Evolutionary conservation across 2,888 invertebrate genomes (phyloP).

Genomic region (Agrochola litura): DNA sequence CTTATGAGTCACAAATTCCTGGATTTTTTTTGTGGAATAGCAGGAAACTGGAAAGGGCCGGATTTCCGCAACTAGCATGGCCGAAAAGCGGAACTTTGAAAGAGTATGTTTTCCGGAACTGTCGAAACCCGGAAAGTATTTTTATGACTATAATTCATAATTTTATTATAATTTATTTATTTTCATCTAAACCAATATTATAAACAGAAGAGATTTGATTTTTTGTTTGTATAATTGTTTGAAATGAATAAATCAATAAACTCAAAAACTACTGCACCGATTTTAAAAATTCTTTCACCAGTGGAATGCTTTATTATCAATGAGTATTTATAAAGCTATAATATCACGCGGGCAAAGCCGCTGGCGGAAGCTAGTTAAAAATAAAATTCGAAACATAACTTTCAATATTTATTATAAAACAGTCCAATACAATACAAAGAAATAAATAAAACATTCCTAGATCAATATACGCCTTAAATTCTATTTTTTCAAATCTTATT

Average conservation of each 20-base stretch:
- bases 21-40: not conserved
- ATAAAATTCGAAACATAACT: slow-evolving; percentile 43
- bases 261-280: too few species aligned
- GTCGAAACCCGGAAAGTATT: not conserved
- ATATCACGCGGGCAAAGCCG: too few species aligned
- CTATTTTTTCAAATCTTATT: slow-evolving; percentile 4
- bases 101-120: not conserved
- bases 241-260: too few species aligned
- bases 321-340: too few species aligned
- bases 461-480: slow-evolving; percentile 43
- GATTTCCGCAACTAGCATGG: not conserved
- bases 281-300: too few species aligned
- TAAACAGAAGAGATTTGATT: too few species aligned
- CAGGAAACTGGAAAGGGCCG: not conserved
- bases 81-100: not conserved
- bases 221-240: too few species aligned
- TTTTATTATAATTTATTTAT: not conserved
- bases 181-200: not conserved
- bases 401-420: slow-evolving; percentile 63
- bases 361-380: not conserved
- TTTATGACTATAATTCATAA: not conserved
- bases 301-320: too few species aligned
- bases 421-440: slow-evolving; percentile 65
- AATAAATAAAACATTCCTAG: slow-evolving; percentile 63
- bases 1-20: slow-evolving; percentile 9